phyloP scores from a whole-genome alignment of 2,113 vertebrate genomes.

The Zingel zingel region DNA sequence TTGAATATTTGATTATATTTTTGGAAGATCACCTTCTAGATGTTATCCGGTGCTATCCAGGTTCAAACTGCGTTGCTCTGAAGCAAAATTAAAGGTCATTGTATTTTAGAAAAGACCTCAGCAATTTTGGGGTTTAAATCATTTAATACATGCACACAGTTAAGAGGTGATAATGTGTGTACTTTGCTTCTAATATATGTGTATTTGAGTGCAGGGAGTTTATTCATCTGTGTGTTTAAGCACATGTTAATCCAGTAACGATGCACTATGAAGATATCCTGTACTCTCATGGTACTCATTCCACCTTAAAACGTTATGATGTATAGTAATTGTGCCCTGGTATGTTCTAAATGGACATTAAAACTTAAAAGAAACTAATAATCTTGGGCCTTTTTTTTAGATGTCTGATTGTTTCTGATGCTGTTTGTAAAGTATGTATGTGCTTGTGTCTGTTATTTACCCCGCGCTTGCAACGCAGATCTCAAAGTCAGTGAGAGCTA shows the following conservation, averaged over 20 bases:
- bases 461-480: neutral
- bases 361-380: neutral
- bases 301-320: neutral
- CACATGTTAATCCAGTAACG: too few relatives aligned
- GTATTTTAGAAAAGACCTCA: too few relatives aligned
- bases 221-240: neutral
- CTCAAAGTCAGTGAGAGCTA: neutral
- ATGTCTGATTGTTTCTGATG: neutral
- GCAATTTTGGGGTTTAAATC: too few relatives aligned
- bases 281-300: neutral
- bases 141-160: too few relatives aligned
- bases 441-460: neutral
- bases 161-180: too few relatives aligned
- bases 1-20: neutral
- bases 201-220: too few relatives aligned
- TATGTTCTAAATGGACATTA: neutral
- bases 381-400: neutral
- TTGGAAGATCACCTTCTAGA: neutral
- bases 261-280: neutral
- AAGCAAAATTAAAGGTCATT: neutral
- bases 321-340: neutral
- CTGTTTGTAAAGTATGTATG: neutral
- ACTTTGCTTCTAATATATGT: too few relatives aligned
- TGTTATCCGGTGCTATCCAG: neutral
- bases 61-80: neutral